Evolutionary conservation across 1,140 invertebrate genomes (phyloP), one percentile per base, ranked within the genome.

Genomic region (Apocrypta bakeri): DNA sequence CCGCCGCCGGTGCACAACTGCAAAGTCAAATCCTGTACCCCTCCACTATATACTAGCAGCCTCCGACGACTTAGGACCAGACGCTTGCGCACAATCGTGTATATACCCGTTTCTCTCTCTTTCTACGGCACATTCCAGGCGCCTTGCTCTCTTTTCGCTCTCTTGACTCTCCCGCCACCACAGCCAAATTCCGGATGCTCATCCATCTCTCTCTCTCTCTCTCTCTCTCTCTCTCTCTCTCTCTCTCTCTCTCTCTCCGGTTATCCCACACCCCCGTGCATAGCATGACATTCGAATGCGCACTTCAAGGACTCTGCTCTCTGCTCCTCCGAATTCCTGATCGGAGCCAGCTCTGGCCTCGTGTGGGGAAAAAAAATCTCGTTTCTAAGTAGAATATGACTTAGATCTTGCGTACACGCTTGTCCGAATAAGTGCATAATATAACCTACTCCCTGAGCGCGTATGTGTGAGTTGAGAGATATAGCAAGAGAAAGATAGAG

Each of bases 21-120:
- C 87, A 88, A 89, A 89, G 88, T 89, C 88, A 90, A 89, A 88
- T 87, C 87, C 66, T 84, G 73, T 12, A 27, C 74, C 74, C 31
- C 76, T 72, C 74, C 74, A 48, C 79, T n/a, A 29, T 76, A 81
- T 63, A 83, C 75, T 72, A 83, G 82, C 84, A 84, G 83, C 84
- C 86, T 79, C 83, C 83, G 82, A 73, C 42, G 17, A 42, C 71
- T 73, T 40, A 73, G 37, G 74, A 72, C 63, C 37, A 83, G 75
- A 83, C 79, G 74, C 61, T 11, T 69, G 24, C 72, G 25, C 61
- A 42, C 72, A 66, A 21, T 24, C 79, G 68, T 29, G 27, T 37
- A 48, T 66, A 81, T 68, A 81, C 72, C 17, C 37, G 31, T 69
- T 68, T 82, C 73, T 37, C 80, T 48, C 79, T 68, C 24, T 71